Evolutionary conservation across 2,797 vertebrate genomes (phyloP), one percentile per base, ranked within the genome.

Genomic region (Aselliscus stoliczkanus): DNA sequence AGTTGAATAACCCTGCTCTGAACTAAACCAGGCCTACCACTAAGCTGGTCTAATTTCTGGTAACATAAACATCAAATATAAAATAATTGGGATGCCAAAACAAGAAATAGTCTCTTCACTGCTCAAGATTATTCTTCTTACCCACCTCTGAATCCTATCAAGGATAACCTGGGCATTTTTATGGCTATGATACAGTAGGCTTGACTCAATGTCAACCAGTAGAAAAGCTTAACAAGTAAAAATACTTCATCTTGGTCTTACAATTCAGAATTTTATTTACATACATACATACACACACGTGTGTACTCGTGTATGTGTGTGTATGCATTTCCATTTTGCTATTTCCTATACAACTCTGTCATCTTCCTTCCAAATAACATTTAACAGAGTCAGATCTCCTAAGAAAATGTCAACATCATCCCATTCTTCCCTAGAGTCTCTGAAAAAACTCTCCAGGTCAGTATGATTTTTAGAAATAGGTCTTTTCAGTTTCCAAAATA

Each of bases 11-110:
- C 64, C 3, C 11, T 96, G 52, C 39, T 94, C 37, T 89, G 87
- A 80, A 87, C 11, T 62, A 96, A 88, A 96, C 31, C 13, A 95
- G 54, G 85, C 34, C 31, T 93, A 65, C 31, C 44, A 70, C 11
- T 70, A 83, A 94, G 27, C 39, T 94, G 60, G 27, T 86, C 52
- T 94, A 81, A 60, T 47, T 89, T 96, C 80, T 97, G 87, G 31
- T 50, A 93, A 92, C 12, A 18, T 72, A 92, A 95, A 17, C 85
- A 90, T 65, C 94, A 83, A 88, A 88, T 60, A 64, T 77, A 69
- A 95, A 93, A 95, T 73, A 92, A 80, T 23, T 25, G 56, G 82
- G 34, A 70, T 5, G 56, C 17, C 67, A 80, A 90, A 82, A 79
- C 21, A 93, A 84, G 84, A 88, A 87, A 62, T 0, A 81, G 17